Conservation (phyloP, 2,113 vertebrate genomes). For the Panthera uncia region DNA sequence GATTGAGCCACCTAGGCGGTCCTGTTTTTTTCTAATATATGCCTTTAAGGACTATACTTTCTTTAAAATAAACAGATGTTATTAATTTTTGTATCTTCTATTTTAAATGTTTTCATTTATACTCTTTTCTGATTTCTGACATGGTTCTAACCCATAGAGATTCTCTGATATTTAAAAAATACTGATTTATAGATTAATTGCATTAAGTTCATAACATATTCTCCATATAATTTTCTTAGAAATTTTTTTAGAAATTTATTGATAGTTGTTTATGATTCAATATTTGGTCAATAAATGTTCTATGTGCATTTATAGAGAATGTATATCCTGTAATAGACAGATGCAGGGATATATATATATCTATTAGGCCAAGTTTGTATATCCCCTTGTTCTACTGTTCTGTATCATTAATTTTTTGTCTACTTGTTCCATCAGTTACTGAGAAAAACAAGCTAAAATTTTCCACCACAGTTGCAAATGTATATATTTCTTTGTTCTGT, state of each 20-base stretch:
- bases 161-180: constrained; percentile 2
- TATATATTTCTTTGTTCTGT: background rate
- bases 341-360: background rate
- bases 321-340: background rate
- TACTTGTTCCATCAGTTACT: background rate
- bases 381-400: background rate
- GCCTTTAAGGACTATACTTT: background rate
- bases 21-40: background rate
- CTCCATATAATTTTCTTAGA: background rate
- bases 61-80: background rate
- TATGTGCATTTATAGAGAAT: background rate
- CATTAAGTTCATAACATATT: background rate
- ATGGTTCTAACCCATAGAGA: background rate
- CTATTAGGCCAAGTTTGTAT: background rate
- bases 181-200: background rate
- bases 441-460: background rate
- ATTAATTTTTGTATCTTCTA: background rate
- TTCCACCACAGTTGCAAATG: background rate
- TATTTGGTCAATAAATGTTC: background rate
- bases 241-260: background rate
- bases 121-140: background rate
- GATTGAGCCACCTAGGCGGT: no score
- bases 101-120: background rate
- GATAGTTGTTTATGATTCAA: background rate
- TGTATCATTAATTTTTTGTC: background rate